phyloP scores from a whole-genome alignment of 2,113 vertebrate genomes.

The Zingel zingel region DNA sequence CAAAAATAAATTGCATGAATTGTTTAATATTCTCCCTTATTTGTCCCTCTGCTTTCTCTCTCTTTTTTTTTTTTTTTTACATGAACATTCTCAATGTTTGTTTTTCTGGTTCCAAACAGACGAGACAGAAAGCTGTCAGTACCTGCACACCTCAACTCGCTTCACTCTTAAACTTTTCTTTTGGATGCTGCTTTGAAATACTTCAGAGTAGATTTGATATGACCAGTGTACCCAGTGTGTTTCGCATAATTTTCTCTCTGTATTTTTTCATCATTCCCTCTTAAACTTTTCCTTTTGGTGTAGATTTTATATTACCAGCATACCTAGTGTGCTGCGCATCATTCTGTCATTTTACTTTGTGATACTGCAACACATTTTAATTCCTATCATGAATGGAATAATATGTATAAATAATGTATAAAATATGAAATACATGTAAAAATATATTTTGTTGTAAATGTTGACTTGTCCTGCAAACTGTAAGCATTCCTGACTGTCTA shows the following conservation, averaged over 20 bases:
- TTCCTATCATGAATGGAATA: no score
- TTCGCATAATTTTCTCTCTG: no score
- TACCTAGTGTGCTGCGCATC: not conserved
- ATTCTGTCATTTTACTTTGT: not conserved
- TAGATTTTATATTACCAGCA: not conserved
- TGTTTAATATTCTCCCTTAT: no score
- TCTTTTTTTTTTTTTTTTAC: not conserved
- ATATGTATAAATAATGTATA: no score
- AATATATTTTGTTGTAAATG: no score
- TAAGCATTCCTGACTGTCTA: no score
- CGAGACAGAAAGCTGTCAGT: not conserved
- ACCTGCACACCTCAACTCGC: conserved; percentile 24
- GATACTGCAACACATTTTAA: no score
- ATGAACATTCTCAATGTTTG: not conserved
- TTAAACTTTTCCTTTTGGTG: conserved; percentile 6
- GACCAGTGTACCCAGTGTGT: accelerated
- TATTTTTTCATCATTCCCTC: no score
- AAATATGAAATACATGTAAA: no score
- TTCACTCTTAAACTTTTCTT: not conserved
- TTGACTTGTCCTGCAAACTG: no score
- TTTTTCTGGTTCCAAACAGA: conserved; percentile 13
- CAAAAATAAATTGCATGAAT: no score
- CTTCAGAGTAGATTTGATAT: not conserved
- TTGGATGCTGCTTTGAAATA: not conserved
- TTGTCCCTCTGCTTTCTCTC: no score